Conservation (phyloP, 2,113 vertebrate species). For the Lipotes vexillifer region DNA sequence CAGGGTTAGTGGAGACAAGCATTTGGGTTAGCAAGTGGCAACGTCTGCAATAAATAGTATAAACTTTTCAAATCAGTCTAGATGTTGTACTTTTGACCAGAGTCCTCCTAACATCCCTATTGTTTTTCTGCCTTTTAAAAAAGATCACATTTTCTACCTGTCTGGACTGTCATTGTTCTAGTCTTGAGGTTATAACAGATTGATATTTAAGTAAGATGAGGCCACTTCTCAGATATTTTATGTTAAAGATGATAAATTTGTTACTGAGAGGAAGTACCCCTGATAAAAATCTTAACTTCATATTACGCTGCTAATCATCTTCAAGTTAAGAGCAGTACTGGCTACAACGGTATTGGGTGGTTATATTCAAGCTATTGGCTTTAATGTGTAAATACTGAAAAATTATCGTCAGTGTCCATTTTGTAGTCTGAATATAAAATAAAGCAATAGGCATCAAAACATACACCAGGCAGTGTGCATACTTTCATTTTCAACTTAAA, state of each 20-base stretch:
- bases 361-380: neutral
- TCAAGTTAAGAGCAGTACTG: neutral
- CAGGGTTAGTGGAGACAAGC: neutral
- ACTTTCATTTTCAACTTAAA: neutral
- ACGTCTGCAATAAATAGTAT: neutral
- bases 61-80: slow-evolving; percentile 6
- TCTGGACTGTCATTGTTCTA: neutral
- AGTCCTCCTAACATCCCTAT: neutral
- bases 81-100: neutral
- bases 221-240: slow-evolving; percentile 2
- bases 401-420: neutral
- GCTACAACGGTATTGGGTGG: neutral
- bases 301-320: neutral
- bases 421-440: neutral
- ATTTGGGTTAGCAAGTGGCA: neutral
- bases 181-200: neutral
- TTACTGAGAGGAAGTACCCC: neutral
- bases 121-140: neutral
- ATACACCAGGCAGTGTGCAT: neutral
- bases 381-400: neutral
- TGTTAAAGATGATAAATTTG: slow-evolving; percentile 23
- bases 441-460: neutral
- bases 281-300: neutral
- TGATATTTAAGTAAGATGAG: slow-evolving; percentile 7
- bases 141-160: neutral